Percentiles rank a stretch among this genome's conserved stretches.
These are phyloP conservation scores for Sciurus niger DNA, from an alignment of 2,113 vertebrate genomes.

Conservation along the genomic window DNA sequence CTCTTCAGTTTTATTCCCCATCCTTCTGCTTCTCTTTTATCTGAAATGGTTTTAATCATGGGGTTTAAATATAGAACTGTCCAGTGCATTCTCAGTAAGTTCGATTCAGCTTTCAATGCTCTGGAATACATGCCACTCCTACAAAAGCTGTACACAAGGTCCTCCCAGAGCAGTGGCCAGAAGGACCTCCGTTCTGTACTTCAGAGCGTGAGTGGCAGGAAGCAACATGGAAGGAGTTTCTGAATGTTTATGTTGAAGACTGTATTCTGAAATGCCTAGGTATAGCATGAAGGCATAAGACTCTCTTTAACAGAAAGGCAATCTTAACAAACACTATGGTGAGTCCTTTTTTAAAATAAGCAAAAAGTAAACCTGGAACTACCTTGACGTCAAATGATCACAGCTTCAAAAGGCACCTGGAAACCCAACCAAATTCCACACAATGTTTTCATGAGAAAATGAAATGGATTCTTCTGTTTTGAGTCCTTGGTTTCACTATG, in stretches of 20 bases:
- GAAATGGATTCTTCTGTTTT: not conserved
- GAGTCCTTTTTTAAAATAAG: not conserved
- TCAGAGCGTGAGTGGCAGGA: not conserved
- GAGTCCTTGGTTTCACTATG: not conserved
- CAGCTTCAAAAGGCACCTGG: not conserved
- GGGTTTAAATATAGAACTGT: not conserved
- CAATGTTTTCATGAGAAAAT: not conserved
- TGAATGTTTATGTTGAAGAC: slow-evolving; percentile 17
- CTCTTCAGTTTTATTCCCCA: not conserved
- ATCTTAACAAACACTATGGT: not conserved
- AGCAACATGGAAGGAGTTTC: not conserved
- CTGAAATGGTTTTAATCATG: not conserved
- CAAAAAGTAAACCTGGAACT: not conserved
- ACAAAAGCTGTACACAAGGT: not conserved
- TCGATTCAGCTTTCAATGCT: not conserved
- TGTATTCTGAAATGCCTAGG: not conserved
- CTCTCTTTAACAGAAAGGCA: not conserved
- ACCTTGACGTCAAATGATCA: not conserved
- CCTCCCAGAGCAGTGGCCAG: not conserved
- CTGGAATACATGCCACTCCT: not conserved
- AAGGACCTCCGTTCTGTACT: not conserved
- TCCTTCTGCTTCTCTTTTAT: not conserved
- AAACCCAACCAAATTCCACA: not conserved
- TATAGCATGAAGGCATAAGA: not conserved
- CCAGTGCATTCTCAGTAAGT: not conserved